A percentile compares a stretch with the other conserved stretches of the same genome.
Evolutionary conservation across 2,113 vertebrate genomes (phyloP).

Genomic region (Hydropotes inermis): DNA sequence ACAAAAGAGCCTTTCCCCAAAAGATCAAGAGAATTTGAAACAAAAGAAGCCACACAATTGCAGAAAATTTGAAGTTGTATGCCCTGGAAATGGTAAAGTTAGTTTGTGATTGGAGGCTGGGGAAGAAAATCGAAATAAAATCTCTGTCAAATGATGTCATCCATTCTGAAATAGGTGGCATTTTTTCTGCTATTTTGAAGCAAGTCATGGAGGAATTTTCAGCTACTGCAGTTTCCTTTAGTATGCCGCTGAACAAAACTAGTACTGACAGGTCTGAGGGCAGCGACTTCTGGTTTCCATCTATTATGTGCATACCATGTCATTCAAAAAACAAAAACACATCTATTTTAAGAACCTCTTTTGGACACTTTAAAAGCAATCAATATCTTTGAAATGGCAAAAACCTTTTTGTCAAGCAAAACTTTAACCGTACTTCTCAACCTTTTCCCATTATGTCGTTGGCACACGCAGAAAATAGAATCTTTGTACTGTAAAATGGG

Average conservation of each 20-base stretch:
- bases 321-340: not conserved
- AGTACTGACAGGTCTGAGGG: not conserved
- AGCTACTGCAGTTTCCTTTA: not conserved
- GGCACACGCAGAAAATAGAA: not conserved
- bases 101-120: not conserved
- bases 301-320: not conserved
- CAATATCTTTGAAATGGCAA: constrained; percentile 31
- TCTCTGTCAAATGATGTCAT: not conserved
- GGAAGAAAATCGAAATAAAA: constrained; percentile 6
- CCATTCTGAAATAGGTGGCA: not conserved
- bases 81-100: not conserved
- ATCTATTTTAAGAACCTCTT: not conserved
- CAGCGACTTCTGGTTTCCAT: not conserved
- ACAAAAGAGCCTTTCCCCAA: not conserved
- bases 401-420: constrained; percentile 25
- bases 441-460: not conserved
- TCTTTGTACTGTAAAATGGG: not conserved
- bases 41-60: not conserved
- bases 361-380: constrained; percentile 12
- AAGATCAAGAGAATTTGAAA: not conserved
- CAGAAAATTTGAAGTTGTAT: not conserved
- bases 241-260: not conserved
- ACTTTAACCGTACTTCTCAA: not conserved
- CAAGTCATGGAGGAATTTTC: not conserved
- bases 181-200: not conserved